Percentiles rank a stretch among this genome's conserved stretches.
These are phyloP conservation scores for Sinella curviseta DNA, from an alignment of 1,140 invertebrate genomes.

Conservation along the genomic window DNA sequence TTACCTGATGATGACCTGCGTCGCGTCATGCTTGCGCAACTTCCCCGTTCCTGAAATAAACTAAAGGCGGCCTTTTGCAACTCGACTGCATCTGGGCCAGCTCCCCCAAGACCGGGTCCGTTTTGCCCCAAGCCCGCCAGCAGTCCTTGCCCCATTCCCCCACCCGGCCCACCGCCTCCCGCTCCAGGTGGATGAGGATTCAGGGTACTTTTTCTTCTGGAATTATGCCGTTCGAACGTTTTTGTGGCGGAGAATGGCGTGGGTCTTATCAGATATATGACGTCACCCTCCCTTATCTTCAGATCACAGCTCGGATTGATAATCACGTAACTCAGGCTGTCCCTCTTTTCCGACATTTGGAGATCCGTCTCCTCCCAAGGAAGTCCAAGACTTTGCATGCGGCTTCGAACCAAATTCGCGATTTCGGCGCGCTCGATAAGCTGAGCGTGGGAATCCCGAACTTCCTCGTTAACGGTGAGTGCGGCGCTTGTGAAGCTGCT, in stretches of 20 bases:
- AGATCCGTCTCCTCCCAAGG: constrained; percentile 77
- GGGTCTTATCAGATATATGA: constrained; percentile 87
- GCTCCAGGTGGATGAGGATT: constrained; percentile 71
- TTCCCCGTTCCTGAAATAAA: constrained; percentile 38
- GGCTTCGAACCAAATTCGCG: constrained; percentile 84
- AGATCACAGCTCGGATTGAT: constrained; percentile 98
- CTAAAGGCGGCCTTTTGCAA: constrained; percentile 45
- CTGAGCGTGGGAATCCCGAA: constrained; percentile 60
- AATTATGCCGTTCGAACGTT: constrained; percentile 88
- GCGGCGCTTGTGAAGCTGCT: constrained; percentile 46
- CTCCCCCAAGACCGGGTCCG: not conserved
- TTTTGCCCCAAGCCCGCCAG: not conserved
- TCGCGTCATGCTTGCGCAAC: constrained; percentile 27
- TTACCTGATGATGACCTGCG: constrained; percentile 38
- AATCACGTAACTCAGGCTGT: constrained; percentile 93
- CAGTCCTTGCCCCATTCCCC: not conserved
- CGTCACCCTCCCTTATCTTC: constrained; percentile 77
- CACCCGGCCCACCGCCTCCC: constrained; percentile 45
- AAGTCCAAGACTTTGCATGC: constrained; percentile 90
- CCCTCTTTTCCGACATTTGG: constrained; percentile 70
- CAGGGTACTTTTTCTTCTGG: constrained; percentile 69
- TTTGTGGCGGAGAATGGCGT: constrained; percentile 90
- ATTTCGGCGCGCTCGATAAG: constrained; percentile 94
- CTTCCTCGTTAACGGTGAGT: constrained; percentile 34
- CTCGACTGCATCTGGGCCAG: constrained; percentile 34